Percentiles rank a stretch among this genome's conserved stretches.
Evolutionary conservation across 2,113 vertebrate genomes (phyloP).

Genomic region (Hypanus sabinus): DNA sequence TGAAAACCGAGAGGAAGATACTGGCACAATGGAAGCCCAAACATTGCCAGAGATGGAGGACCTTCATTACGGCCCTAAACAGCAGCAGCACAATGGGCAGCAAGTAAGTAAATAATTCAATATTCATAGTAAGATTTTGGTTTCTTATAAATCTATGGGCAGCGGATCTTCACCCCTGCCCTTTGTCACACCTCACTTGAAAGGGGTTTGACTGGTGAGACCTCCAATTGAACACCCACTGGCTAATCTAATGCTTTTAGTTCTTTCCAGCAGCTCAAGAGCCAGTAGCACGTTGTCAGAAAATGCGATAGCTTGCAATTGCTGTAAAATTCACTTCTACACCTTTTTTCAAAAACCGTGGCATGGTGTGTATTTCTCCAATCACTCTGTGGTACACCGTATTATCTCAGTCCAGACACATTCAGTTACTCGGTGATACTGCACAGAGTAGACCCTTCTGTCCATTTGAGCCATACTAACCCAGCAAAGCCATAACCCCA

Average conservation of each 20-base stretch:
- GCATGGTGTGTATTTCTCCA: not conserved
- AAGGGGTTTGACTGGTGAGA: not conserved
- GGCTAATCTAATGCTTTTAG: not conserved
- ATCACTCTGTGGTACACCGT: not conserved
- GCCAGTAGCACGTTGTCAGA: not conserved
- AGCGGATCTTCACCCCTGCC: not conserved
- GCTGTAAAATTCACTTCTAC: too few relatives aligned
- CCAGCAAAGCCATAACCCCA: too few relatives aligned
- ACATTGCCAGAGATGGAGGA: too few relatives aligned
- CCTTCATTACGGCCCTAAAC: too few relatives aligned
- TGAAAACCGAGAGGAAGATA: too few relatives aligned
- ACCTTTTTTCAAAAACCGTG: not conserved
- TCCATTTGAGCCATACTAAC: too few relatives aligned
- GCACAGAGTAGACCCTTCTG: too few relatives aligned
- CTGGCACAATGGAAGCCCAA: too few relatives aligned
- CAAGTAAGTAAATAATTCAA: not conserved
- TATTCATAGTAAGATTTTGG: not conserved
- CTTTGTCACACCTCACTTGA: not conserved
- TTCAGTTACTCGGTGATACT: too few relatives aligned
- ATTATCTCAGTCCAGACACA: too few relatives aligned
- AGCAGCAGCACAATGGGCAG: too few relatives aligned
- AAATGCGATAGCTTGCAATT: not conserved
- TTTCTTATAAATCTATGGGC: not conserved
- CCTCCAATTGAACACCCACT: not conserved
- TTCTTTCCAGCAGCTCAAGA: not conserved